phyloP scores from a whole-genome alignment of 2,113 vertebrate species.

The Entomyzon cyanotis region DNA sequence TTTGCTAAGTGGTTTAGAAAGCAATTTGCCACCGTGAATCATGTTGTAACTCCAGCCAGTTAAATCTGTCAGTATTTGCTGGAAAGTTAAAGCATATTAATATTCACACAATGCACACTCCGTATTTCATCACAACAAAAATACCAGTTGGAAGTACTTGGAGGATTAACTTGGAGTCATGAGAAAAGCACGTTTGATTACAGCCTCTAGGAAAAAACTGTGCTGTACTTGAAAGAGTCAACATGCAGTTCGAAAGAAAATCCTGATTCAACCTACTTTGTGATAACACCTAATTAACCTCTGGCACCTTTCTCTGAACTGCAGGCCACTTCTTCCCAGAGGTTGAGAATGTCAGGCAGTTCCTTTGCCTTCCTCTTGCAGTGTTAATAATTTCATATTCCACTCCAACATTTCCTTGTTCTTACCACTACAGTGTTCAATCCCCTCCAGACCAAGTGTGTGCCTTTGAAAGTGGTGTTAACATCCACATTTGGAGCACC shows the following conservation, averaged over 20 bases:
- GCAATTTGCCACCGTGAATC: neutral
- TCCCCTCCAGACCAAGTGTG: neutral
- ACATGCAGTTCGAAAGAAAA: neutral
- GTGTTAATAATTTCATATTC: neutral
- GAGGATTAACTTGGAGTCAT: neutral
- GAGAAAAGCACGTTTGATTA: neutral
- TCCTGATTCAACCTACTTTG: neutral
- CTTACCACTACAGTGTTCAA: neutral
- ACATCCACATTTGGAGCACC: neutral
- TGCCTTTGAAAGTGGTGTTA: neutral
- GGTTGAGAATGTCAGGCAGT: neutral
- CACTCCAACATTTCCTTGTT: neutral
- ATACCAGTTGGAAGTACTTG: neutral
- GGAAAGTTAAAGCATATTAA: neutral
- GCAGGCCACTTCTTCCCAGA: neutral
- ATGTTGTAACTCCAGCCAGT: neutral
- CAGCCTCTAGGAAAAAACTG: neutral
- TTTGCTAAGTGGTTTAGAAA: neutral
- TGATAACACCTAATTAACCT: neutral
- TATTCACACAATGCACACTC: neutral
- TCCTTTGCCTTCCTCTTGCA: neutral
- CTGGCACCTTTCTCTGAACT: neutral
- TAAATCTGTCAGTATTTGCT: neutral
- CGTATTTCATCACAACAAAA: neutral
- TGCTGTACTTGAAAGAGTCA: neutral